Evolutionary conservation across 2,797 vertebrate genomes (phyloP).

Genomic region (Hypotaenidia okinawae): DNA sequence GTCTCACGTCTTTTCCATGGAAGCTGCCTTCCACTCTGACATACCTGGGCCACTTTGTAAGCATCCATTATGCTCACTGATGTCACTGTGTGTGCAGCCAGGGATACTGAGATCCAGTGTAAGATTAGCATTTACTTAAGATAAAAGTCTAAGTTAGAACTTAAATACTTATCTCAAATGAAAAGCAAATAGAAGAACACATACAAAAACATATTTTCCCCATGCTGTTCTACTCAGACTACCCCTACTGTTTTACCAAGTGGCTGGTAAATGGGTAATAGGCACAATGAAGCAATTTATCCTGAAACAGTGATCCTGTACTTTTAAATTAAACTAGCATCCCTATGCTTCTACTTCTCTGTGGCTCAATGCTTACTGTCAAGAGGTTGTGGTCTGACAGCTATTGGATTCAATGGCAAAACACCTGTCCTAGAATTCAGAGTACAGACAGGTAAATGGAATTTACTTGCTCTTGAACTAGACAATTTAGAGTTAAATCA

Average conservation of each 20-base stretch:
- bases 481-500: background rate
- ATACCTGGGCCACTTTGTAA: background rate
- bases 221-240: background rate
- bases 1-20: background rate
- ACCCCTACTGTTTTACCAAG: background rate
- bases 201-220: background rate
- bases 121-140: background rate
- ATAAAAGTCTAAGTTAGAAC: background rate
- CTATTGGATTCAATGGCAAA: background rate
- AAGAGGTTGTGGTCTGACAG: background rate
- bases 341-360: background rate
- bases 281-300: background rate
- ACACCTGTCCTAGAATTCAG: background rate
- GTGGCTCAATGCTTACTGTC: background rate
- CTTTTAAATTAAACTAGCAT: background rate
- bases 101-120: background rate
- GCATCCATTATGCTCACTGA: accelerated
- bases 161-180: background rate
- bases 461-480: background rate
- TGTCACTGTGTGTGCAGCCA: background rate
- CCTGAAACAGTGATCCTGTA: background rate
- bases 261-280: background rate
- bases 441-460: background rate
- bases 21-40: background rate
- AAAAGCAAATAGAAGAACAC: background rate